phyloP scores from a whole-genome alignment of 2,797 vertebrate species.

The Anguilla obscura region DNA sequence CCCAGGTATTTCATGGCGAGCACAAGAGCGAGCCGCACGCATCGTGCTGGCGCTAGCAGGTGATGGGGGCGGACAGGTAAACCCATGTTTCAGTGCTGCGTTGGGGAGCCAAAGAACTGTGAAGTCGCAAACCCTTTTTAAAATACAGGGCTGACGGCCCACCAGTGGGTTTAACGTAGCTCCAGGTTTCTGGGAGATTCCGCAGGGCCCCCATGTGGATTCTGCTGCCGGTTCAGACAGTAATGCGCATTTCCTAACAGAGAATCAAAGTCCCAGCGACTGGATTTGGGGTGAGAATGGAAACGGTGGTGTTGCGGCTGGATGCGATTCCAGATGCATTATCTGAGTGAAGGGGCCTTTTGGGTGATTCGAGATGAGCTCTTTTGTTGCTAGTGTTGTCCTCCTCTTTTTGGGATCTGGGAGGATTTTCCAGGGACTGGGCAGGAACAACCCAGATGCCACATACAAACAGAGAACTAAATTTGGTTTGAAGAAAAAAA shows the following conservation, averaged over 20 bases:
- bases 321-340: not conserved
- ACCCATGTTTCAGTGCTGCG: not conserved
- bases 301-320: not conserved
- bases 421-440: no score
- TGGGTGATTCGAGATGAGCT: no score
- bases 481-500: no score
- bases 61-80: not conserved
- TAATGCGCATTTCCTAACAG: not conserved
- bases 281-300: not conserved
- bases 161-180: not conserved
- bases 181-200: not conserved
- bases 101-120: not conserved
- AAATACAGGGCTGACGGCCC: not conserved
- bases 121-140: no score
- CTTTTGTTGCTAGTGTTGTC: no score
- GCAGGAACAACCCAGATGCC: no score
- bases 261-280: not conserved
- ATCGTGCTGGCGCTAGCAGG: not conserved
- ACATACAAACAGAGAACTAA: no score
- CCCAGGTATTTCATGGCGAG: constrained; percentile 18
- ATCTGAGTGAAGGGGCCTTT: not conserved
- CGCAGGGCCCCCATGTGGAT: not conserved
- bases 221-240: not conserved
- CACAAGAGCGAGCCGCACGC: constrained; percentile 28
- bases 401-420: no score